phyloP scores from a whole-genome alignment of 2,888 invertebrate genomes.

The Mesorhabditis spiculigera region DNA sequence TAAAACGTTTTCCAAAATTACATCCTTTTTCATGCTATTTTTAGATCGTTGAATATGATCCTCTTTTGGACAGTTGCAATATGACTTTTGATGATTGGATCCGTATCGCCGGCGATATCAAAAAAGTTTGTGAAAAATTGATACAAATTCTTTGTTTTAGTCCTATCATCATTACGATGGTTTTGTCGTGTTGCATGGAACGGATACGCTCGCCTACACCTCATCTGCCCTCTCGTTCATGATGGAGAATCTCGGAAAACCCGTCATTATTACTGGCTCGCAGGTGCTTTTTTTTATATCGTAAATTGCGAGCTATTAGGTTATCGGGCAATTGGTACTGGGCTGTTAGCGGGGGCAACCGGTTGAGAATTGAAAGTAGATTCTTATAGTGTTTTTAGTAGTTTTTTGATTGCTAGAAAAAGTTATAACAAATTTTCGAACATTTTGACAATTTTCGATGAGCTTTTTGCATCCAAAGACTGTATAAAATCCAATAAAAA shows the following conservation, averaged over 20 bases:
- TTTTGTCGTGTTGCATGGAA: conserved; percentile 91
- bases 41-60: conserved; percentile 72
- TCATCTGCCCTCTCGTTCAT: conserved; percentile 93
- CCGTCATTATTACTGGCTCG: conserved; percentile 86
- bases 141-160: neutral
- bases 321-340: no score
- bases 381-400: no score
- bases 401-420: no score
- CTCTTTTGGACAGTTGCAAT: conserved; percentile 85
- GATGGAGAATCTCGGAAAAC: conserved; percentile 89
- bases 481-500: no score
- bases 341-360: no score
- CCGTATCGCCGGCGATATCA: conserved; percentile 78
- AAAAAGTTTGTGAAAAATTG: neutral
- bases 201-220: conserved; percentile 90
- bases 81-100: conserved; percentile 89
- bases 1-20: neutral
- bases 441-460: no score
- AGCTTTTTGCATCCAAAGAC: no score
- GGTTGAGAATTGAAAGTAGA: no score
- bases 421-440: no score
- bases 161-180: conserved; percentile 74
- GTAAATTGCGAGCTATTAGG: neutral
- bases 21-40: neutral
- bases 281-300: conserved; percentile 66